Conservation (phyloP, 2,113 vertebrate species). For the Gadus macrocephalus region DNA sequence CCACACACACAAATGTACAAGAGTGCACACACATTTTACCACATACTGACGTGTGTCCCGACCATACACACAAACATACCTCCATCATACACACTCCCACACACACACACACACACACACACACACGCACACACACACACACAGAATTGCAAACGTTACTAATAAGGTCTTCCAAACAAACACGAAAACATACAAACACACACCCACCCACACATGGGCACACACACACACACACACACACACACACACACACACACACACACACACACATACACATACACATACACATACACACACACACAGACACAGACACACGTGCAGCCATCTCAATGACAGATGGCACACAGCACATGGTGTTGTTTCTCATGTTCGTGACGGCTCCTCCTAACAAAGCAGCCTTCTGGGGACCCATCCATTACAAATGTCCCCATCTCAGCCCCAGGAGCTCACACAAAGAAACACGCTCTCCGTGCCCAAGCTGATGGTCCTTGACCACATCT, state of each 20-base stretch:
- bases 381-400: background rate
- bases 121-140: background rate
- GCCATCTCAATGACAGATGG: background rate
- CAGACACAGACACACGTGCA: conserved; percentile 24
- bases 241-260: conserved; percentile 15
- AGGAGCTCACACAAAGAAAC: background rate
- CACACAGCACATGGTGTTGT: conserved; percentile 38
- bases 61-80: background rate
- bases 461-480: background rate
- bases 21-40: background rate
- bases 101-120: background rate
- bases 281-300: conserved; percentile 15
- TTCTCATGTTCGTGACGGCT: background rate
- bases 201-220: background rate
- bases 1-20: too few relatives aligned
- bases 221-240: conserved; percentile 6
- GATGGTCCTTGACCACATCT: too few relatives aligned
- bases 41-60: background rate
- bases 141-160: background rate
- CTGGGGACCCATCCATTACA: background rate
- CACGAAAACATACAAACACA: background rate
- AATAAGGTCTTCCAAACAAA: background rate
- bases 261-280: conserved; percentile 9
- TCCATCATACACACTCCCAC: conserved; percentile 4
- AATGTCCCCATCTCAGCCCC: background rate